Evolutionary conservation across 2,113 vertebrate species (phyloP).

Genomic region (Chionomys nivalis): DNA sequence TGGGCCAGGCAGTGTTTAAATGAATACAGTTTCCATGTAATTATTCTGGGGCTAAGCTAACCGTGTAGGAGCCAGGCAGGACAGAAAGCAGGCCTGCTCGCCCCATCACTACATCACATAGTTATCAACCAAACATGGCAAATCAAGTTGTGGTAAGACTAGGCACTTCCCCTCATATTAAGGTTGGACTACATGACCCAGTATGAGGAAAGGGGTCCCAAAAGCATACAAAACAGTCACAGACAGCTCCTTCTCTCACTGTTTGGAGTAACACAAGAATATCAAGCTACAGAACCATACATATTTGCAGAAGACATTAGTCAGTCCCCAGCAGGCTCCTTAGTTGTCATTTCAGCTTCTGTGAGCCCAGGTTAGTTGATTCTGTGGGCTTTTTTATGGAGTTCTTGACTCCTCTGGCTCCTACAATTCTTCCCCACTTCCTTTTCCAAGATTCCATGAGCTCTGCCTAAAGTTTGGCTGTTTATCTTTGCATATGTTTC

Average conservation of each 20-base stretch:
- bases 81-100: too few relatives aligned
- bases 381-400: background rate
- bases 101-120: too few relatives aligned
- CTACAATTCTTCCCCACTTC: background rate
- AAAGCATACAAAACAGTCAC: background rate
- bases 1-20: too few relatives aligned
- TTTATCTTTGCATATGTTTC: background rate
- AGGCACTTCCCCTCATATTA: background rate
- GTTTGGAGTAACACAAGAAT: background rate
- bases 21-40: too few relatives aligned
- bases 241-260: background rate
- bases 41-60: too few relatives aligned
- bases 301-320: background rate
- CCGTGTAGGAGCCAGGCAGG: too few relatives aligned
- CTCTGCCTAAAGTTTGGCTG: background rate
- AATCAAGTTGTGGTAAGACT: background rate
- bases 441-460: background rate
- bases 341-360: background rate
- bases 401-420: background rate
- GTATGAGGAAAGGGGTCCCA: background rate
- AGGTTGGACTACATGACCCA: background rate
- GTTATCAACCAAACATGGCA: background rate
- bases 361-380: background rate
- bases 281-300: background rate
- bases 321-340: background rate